phyloP scores from a whole-genome alignment of 2,888 invertebrate genomes.

The Cataglyphis cursor region DNA sequence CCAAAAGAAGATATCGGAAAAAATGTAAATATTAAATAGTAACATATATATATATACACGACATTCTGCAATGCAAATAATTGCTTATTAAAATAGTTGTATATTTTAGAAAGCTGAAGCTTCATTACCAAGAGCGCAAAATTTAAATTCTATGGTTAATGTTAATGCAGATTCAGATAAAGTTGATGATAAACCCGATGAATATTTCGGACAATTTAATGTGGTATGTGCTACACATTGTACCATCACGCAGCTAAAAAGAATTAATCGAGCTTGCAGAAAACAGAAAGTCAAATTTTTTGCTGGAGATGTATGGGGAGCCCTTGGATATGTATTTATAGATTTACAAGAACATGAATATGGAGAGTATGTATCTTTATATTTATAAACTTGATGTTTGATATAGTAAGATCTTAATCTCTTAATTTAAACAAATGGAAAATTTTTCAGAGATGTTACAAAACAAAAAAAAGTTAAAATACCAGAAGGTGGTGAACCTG shows the following conservation, averaged over 20 bases:
- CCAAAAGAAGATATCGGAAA: slow-evolving; percentile 91
- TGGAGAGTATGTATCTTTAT: slow-evolving; percentile 89
- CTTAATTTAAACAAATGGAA: slow-evolving; percentile 7
- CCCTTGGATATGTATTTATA: slow-evolving; percentile 96
- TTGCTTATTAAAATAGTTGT: not conserved
- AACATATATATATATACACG: not conserved
- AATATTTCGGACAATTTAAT: slow-evolving; percentile 92
- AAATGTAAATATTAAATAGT: slow-evolving; percentile 89
- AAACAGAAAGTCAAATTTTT: slow-evolving; percentile 93
- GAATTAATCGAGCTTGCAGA: slow-evolving; percentile 93
- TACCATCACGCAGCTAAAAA: slow-evolving; percentile 90
- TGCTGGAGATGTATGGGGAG: slow-evolving; percentile 97
- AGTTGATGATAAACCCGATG: slow-evolving; percentile 90
- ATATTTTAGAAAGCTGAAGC: slow-evolving; percentile 92
- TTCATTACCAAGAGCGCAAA: slow-evolving; percentile 92
- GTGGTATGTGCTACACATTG: slow-evolving; percentile 94
- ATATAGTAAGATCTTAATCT: not conserved
- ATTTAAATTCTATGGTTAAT: slow-evolving; percentile 97
- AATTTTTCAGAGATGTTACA: slow-evolving; percentile 87
- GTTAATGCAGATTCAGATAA: slow-evolving; percentile 90
- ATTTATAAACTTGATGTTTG: not conserved
- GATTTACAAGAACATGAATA: slow-evolving; percentile 95
- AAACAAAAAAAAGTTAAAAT: slow-evolving; percentile 87
- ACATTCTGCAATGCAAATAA: not conserved
- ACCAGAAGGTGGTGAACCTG: slow-evolving; percentile 88